Evolutionary conservation across 1,140 invertebrate genomes (phyloP).

Genomic region (Drosophila aff.): DNA sequence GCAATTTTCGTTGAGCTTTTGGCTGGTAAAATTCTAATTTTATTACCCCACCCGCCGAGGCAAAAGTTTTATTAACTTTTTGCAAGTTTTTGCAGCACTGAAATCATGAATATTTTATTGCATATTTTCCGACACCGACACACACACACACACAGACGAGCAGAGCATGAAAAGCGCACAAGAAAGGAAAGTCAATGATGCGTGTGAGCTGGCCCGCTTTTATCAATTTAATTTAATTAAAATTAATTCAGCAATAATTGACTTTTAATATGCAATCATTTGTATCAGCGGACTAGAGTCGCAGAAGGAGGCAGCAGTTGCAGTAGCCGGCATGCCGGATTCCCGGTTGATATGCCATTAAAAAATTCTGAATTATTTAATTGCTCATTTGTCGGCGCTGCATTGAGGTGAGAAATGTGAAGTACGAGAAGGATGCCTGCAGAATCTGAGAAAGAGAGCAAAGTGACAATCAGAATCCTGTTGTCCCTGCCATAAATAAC

Average conservation of each 20-base stretch:
- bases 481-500: background rate
- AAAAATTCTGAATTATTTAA: constrained; percentile 64
- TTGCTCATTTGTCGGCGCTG: constrained; percentile 60
- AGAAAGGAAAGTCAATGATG: constrained; percentile 55
- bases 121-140: constrained; percentile 33
- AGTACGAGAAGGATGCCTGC: constrained; percentile 65
- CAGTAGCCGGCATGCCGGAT: constrained; percentile 13
- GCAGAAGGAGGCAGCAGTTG: constrained; percentile 12
- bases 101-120: constrained; percentile 75
- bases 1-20: constrained; percentile 4
- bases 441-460: constrained; percentile 37
- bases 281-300: constrained; percentile 42
- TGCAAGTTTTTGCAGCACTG: constrained; percentile 50
- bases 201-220: constrained; percentile 55
- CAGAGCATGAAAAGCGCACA: constrained; percentile 17
- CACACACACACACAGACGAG: background rate
- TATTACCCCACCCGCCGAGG: constrained; percentile 36
- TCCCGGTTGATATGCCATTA: constrained; percentile 47
- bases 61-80: constrained; percentile 72
- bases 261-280: constrained; percentile 81
- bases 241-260: constrained; percentile 77
- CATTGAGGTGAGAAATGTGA: constrained; percentile 67
- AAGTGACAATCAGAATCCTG: background rate
- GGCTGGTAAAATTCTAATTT: constrained; percentile 53
- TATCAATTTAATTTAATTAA: constrained; percentile 80